Evolutionary conservation across 2,888 invertebrate species (phyloP).

Genomic region (Caenorhabditis sulstoni): DNA sequence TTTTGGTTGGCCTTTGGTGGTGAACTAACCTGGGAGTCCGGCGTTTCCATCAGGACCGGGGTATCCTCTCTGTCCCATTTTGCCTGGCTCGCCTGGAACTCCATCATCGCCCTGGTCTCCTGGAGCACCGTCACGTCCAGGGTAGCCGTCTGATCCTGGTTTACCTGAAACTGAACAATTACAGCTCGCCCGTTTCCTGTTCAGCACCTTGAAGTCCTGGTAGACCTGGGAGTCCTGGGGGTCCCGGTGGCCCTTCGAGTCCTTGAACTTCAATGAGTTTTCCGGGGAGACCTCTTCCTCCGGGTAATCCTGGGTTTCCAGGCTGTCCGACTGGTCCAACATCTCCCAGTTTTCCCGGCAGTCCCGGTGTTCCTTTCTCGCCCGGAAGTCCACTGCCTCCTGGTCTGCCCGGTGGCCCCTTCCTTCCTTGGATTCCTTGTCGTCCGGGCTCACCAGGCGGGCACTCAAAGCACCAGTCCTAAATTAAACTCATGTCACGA

Average conservation of each 20-base stretch:
- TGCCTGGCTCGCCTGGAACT: conserved; percentile 64
- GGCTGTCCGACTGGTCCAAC: conserved; percentile 56
- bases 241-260: conserved; percentile 63
- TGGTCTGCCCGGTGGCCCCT: conserved; percentile 65
- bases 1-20: not conserved
- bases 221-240: conserved; percentile 65
- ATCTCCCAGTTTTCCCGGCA: conserved; percentile 53
- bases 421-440: conserved; percentile 68
- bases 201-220: conserved; percentile 62
- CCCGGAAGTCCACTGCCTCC: conserved; percentile 67
- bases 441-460: conserved; percentile 73
- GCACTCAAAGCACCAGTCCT: conserved; percentile 76
- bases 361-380: conserved; percentile 58
- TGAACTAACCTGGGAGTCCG: conserved; percentile 59
- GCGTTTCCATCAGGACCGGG: conserved; percentile 63
- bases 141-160: conserved; percentile 64
- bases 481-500: conserved; percentile 28
- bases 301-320: conserved; percentile 60
- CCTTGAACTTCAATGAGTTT: conserved; percentile 48
- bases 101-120: conserved; percentile 68
- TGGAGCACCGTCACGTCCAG: conserved; percentile 67
- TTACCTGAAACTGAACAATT: conserved; percentile 53
- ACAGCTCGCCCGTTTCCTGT: not conserved
- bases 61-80: conserved; percentile 60
- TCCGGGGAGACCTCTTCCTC: conserved; percentile 62